phyloP scores from a whole-genome alignment of 1,140 invertebrate species.

The Drosophila biarmipes region DNA sequence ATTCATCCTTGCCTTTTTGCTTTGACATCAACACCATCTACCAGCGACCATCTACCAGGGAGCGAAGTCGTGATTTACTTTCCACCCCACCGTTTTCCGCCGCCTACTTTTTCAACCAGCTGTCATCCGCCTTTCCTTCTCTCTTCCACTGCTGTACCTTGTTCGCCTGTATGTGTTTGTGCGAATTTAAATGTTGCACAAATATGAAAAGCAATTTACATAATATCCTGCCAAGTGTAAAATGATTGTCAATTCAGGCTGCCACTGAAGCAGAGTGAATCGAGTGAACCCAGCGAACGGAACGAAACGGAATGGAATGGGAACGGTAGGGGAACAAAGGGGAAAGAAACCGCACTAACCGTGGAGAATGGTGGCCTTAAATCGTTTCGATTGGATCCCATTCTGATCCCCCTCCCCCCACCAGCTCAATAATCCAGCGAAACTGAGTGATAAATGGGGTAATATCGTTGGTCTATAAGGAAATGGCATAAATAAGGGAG shows the following conservation, averaged over 20 bases:
- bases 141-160: constrained; percentile 2
- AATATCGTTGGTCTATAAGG: neutral
- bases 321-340: constrained; percentile 7
- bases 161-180: constrained; percentile 12
- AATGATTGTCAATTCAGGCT: constrained; percentile 81
- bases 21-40: constrained; percentile 70
- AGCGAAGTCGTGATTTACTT: constrained; percentile 68
- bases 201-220: constrained; percentile 83
- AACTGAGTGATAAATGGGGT: constrained; percentile 4
- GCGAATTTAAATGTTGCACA: constrained; percentile 82
- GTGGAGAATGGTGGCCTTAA: constrained; percentile 27
- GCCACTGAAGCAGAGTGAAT: constrained; percentile 31
- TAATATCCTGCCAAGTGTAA: constrained; percentile 82
- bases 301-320: constrained; percentile 11
- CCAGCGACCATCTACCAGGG: constrained; percentile 25
- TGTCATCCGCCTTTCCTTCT: constrained; percentile 36
- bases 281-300: constrained; percentile 6
- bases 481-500: neutral
- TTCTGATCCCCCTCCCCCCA: neutral
- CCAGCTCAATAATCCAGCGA: neutral
- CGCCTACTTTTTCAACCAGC: constrained; percentile 17
- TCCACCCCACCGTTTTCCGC: constrained; percentile 7
- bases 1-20: constrained; percentile 59
- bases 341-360: constrained; percentile 41
- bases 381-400: constrained; percentile 23